Evolutionary conservation across 2,797 vertebrate genomes (phyloP), one percentile per base, ranked within the genome.

Genomic region (Eutrigla gurnardus): DNA sequence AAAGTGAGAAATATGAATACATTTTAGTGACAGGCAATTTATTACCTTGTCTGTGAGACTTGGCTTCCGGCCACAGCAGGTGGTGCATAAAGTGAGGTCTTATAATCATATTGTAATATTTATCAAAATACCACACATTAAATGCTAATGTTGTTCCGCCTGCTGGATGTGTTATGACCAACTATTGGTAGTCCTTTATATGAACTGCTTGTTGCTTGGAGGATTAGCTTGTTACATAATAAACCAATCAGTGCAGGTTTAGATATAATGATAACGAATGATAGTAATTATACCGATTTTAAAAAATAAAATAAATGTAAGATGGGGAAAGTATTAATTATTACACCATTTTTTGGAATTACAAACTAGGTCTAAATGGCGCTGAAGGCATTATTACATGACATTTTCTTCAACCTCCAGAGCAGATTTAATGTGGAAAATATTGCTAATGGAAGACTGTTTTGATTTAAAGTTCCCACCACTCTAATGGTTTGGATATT

Each of bases 371-470:
- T n/a, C n/a, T n/a, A n/a, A n/a, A n/a, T n/a, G n/a, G 12, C 42
- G 25, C 46, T 4, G 1, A 64, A 60, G 42, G 17, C 59, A 71
- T 60, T 70, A 71, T 45, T 15, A 32, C 8, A 57, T 83, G 33
- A 57, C 66, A 65, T 74, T 77, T 70, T 47, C 5, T 57, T 63
- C 32, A 70, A 52, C 47, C 69, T 25, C 17, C 13, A 58, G 55
- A 47, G n/a, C 57, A 59, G 11, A 77, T 80, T 68, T 64, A 83
- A 75, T 75, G 58, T 46, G 64, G 54, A 75, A 75, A 81, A 83
- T 60, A 58, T 61, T 62, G n/a, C 55, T 75, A 80, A 82, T 69
- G 75, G 65, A 54, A 54, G 58, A 40, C 18, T 62, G 10, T 60
- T 61, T 69, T 60, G 33, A 69, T 73, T 76, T 45, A 8, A 37